Base-by-base conservation (phyloP, 2,797 vertebrate genomes). In the Gobio occitaniae region DNA sequence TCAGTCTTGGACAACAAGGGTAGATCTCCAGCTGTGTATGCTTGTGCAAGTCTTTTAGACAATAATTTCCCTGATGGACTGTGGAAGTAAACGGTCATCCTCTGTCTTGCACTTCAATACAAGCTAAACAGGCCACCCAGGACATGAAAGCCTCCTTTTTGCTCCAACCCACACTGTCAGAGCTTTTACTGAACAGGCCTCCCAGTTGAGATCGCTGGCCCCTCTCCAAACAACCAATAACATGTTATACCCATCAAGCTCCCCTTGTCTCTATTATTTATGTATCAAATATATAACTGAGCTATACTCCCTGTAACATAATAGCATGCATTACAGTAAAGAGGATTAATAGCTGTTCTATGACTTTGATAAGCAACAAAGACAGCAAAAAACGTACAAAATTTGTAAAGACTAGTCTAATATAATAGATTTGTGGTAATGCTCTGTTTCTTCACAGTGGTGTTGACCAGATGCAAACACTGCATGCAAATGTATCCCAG, bases 71-170 rank as follows among this genome's bases (percentile, higher is more conserved):
- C 44, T 72, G 63, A 84, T 47, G 78, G 68, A 16, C 65, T 61
- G 59, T 41, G 56, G 68, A 77, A 66, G 61, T 84, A 32, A 82
- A 75, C 4, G 70, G 56, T 66, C 65, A 50, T 70, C 32, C 41
- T 71, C 48, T 65, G 52, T 56, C 56, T 80, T 80, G 32, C 50
- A 68, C 54, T 81, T 80, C 44, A 84, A 9, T 79, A 48, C 44
- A 77, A 80, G 80, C 76, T 65, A 36, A 86, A 86, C 56, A 63
- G 83, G 44, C 81, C 86, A 85, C 86, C 86, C 86, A 86, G 82
- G 79, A 80, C 84, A 83, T 75, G 47, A 86, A 81, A 78, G 61
- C 72, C 15, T 47, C n/a, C 32, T 78, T 85, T 50, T 19, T 56
- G 32, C 59, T 61, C 52, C 17, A 56, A 21, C 81, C 25, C 59